A percentile compares a stretch with the other conserved stretches of the same genome.
phyloP scores from a whole-genome alignment of 2,113 vertebrate species.

The Caranx ignobilis region DNA sequence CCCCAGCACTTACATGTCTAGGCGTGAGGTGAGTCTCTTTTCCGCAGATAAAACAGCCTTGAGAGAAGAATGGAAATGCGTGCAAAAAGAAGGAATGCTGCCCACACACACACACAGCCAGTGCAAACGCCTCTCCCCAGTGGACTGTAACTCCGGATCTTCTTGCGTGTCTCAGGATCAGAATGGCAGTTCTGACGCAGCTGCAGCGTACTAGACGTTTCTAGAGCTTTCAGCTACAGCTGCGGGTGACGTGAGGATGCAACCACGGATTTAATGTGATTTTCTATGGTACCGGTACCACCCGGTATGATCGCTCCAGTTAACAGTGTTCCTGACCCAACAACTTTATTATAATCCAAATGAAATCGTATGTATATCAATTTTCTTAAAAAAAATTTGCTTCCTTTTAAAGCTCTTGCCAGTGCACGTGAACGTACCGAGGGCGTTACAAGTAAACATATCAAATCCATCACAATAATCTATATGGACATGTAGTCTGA shows the following conservation, averaged over 20 bases:
- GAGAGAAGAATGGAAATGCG: neutral
- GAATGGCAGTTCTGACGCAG: conserved; percentile 71
- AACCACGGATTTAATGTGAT: neutral
- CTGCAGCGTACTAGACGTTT: conserved; percentile 67
- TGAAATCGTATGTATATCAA: too few relatives aligned
- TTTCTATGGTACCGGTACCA: neutral
- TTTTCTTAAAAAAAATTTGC: neutral
- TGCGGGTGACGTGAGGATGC: conserved; percentile 33
- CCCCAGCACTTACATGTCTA: conserved; percentile 75
- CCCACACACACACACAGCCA: conserved; percentile 26
- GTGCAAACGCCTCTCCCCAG: conserved; percentile 41
- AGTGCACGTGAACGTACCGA: neutral
- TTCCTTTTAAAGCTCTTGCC: neutral
- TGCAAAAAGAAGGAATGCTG: conserved; percentile 21
- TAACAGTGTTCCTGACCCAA: neutral
- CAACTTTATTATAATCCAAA: too few relatives aligned
- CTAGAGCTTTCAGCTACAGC: conserved; percentile 76
- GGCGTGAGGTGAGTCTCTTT: conserved; percentile 20
- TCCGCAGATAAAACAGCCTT: conserved; percentile 6
- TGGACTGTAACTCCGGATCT: conserved; percentile 45
- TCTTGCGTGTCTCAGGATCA: conserved; percentile 52
- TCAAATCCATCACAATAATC: neutral
- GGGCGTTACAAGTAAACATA: neutral
- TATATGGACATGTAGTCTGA: neutral
- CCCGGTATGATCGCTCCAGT: neutral